These are phyloP conservation scores for Kryptolebias ocellatus DNA, from an alignment of 2,797 vertebrate genomes.

Conservation along the genomic window DNA sequence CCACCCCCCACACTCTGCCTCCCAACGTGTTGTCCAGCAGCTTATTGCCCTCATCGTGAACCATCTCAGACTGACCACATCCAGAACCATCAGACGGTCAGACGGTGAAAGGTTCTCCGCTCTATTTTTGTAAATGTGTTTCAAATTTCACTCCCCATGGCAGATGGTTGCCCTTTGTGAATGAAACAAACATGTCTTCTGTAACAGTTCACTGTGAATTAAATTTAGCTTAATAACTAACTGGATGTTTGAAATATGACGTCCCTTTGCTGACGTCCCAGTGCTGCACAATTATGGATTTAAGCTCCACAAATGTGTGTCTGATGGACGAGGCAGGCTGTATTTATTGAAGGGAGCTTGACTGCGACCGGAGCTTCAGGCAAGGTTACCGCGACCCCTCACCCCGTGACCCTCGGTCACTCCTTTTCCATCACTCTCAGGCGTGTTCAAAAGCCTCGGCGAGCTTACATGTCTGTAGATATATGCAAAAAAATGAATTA, in stretches of 20 bases:
- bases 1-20: conserved; percentile 15
- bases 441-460: conserved; percentile 16
- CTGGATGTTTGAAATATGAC: conserved; percentile 4
- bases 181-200: conserved; percentile 3
- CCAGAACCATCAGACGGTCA: conserved; percentile 42
- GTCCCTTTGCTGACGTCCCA: no score
- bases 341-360: conserved; percentile 38
- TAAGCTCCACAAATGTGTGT: conserved; percentile 15
- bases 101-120: neutral
- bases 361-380: conserved; percentile 46
- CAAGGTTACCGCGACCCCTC: conserved; percentile 47
- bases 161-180: conserved; percentile 25
- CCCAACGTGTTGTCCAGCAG: conserved; percentile 48
- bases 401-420: conserved; percentile 44
- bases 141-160: conserved; percentile 6
- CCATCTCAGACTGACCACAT: conserved; percentile 34
- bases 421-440: neutral
- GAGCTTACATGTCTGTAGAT: neutral
- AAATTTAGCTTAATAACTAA: conserved; percentile 18
- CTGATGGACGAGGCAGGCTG: conserved; percentile 24
- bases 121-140: neutral
- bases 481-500: conserved; percentile 10
- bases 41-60: conserved; percentile 53
- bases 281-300: conserved; percentile 27
- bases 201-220: conserved; percentile 10